These are phyloP conservation scores for Jordanella pulchra DNA, from an alignment of 2,797 vertebrate species.

Conservation along the genomic window DNA sequence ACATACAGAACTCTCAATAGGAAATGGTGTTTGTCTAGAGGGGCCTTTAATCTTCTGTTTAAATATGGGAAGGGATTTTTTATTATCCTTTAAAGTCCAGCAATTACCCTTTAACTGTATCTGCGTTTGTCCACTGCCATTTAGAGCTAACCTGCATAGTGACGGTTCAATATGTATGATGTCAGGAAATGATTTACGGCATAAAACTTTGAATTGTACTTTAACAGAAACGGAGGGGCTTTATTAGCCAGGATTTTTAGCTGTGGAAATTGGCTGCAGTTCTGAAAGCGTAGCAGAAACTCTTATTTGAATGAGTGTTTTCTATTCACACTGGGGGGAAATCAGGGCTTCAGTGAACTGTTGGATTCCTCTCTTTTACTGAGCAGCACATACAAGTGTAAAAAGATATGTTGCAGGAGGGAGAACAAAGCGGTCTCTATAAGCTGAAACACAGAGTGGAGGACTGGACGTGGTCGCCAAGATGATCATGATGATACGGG, in stretches of 20 bases:
- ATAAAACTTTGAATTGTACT: not conserved
- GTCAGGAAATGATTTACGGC: not conserved
- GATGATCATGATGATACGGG: constrained; percentile 25
- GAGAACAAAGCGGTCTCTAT: constrained; percentile 37
- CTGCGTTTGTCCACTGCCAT: constrained; percentile 7
- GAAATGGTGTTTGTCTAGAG: constrained; percentile 6
- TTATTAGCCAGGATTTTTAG: not conserved
- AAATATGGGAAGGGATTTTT: constrained; percentile 14
- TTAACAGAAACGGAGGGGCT: not conserved
- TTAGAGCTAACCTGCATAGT: constrained; percentile 5
- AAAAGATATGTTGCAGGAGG: constrained; percentile 38
- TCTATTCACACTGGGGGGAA: constrained; percentile 1
- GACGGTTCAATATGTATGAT: not conserved
- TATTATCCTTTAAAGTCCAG: constrained; percentile 19
- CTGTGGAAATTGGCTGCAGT: not conserved
- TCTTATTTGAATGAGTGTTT: constrained; percentile 31
- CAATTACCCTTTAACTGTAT: constrained; percentile 23
- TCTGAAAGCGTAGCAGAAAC: constrained; percentile 4
- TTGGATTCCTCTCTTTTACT: constrained; percentile 29
- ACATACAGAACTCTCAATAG: constrained; percentile 3
- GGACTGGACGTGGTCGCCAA: constrained; percentile 21
- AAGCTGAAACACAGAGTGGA: constrained; percentile 19
- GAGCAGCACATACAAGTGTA: constrained; percentile 23
- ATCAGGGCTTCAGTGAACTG: constrained; percentile 14
- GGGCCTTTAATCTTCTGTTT: constrained; percentile 7